These are phyloP conservation scores for Apamea crenata DNA, from an alignment of 2,888 invertebrate genomes.

Conservation along the genomic window DNA sequence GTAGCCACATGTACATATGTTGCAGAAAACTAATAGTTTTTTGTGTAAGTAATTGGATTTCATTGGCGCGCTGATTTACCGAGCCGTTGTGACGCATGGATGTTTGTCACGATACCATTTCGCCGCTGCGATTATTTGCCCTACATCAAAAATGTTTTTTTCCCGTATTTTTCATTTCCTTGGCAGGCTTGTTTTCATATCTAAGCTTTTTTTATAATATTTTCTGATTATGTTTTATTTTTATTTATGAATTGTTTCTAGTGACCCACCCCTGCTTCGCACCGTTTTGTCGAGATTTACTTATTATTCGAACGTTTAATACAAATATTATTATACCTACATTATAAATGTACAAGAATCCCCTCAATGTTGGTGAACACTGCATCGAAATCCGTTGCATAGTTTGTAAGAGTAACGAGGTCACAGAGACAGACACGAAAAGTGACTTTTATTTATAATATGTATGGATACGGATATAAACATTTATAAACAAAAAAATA, in stretches of 20 bases:
- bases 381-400: background rate
- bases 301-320: background rate
- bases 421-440: background rate
- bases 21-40: slow-evolving; percentile 82
- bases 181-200: slow-evolving; percentile 37
- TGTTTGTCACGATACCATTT: slow-evolving; percentile 90
- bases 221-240: slow-evolving; percentile 7
- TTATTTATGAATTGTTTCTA: background rate
- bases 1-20: slow-evolving; percentile 58
- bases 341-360: background rate
- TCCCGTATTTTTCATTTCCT: slow-evolving; percentile 63
- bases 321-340: background rate
- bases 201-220: slow-evolving; percentile 7
- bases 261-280: background rate
- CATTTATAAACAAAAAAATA: too few species aligned
- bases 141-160: slow-evolving; percentile 68
- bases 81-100: slow-evolving; percentile 86
- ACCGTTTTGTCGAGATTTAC: background rate
- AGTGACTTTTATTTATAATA: too few species aligned
- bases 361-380: background rate
- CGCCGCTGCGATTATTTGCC: slow-evolving; percentile 79
- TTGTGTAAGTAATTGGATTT: slow-evolving; percentile 88
- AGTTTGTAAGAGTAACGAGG: background rate
- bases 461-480: too few species aligned
- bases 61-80: slow-evolving; percentile 85